phyloP scores from a whole-genome alignment of 2,113 vertebrate species.

The Elgaria multicarinata region DNA sequence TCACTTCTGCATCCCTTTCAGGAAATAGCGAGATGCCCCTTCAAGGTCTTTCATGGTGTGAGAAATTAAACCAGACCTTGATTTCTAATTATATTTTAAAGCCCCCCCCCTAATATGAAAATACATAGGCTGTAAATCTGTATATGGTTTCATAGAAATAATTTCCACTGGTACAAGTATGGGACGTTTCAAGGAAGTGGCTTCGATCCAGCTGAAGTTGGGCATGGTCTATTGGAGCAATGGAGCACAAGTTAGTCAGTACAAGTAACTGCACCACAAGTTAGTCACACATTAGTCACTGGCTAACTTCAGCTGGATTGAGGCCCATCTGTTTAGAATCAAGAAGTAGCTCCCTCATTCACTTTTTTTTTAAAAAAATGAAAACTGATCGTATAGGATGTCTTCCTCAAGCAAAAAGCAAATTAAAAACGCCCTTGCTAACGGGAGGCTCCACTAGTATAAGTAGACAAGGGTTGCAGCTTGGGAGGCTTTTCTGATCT shows the following conservation, averaged over 20 bases:
- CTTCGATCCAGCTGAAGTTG: not conserved
- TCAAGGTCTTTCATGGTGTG: not conserved
- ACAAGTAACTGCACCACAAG: not conserved
- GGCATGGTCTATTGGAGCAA: not conserved
- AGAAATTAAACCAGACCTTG: not conserved
- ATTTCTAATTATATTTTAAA: conserved; percentile 1
- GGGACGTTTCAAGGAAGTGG: not conserved
- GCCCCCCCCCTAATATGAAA: not conserved
- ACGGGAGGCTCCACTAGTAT: not conserved
- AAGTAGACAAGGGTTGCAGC: not conserved
- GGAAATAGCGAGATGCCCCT: not conserved
- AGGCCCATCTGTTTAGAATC: not conserved
- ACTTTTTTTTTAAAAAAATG: not conserved
- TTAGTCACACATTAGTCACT: not conserved
- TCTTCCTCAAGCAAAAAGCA: not conserved
- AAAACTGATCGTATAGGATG: not conserved
- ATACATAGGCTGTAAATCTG: not conserved
- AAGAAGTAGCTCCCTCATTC: not conserved
- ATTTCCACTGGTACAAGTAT: not conserved
- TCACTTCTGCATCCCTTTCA: not conserved
- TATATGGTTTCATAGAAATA: not conserved
- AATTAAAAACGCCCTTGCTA: not conserved
- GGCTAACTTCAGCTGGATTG: not conserved
- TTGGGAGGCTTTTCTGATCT: not conserved
- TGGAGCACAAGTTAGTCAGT: not conserved